Evolutionary conservation across 1,140 invertebrate genomes (phyloP).

Genomic region (Lepidostoma basale): DNA sequence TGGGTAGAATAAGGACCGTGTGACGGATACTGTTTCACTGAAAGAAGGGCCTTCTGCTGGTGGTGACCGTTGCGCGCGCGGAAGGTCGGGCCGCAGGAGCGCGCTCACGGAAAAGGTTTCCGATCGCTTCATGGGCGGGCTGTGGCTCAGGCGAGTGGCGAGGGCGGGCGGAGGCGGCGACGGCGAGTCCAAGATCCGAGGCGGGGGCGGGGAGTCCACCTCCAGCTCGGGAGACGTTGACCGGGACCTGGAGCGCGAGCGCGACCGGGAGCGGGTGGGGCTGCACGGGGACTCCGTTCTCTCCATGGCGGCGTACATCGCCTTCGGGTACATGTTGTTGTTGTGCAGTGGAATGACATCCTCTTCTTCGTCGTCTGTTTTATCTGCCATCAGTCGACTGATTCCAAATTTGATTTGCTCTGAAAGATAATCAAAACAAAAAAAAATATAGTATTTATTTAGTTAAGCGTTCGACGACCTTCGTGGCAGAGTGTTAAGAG

Average conservation of each 20-base stretch:
- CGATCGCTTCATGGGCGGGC: constrained; percentile 68
- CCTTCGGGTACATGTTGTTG: constrained; percentile 54
- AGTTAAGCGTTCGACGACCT: too few species aligned
- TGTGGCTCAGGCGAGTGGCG: constrained; percentile 52
- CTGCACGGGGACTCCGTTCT: constrained; percentile 47
- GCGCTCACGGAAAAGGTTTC: constrained; percentile 81
- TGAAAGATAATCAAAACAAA: constrained; percentile 55
- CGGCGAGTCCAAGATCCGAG: constrained; percentile 54
- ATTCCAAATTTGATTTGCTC: constrained; percentile 77
- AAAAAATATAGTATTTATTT: constrained; percentile 1
- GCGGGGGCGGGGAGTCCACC: constrained; percentile 71
- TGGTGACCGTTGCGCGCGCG: constrained; percentile 62
- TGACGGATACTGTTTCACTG: constrained; percentile 60
- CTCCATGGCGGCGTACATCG: constrained; percentile 42
- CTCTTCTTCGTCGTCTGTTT: constrained; percentile 64
- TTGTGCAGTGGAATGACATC: constrained; percentile 51
- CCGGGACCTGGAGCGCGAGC: constrained; percentile 61
- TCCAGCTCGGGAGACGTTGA: constrained; percentile 72
- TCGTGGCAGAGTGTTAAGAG: too few species aligned
- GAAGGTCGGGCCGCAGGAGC: constrained; percentile 75
- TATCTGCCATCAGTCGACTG: constrained; percentile 69
- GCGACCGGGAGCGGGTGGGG: constrained; percentile 49
- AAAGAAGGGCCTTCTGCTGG: constrained; percentile 57
- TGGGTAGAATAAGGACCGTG: constrained; percentile 67
- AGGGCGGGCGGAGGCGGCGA: constrained; percentile 57